Evolutionary conservation across 1,140 invertebrate genomes (phyloP).

Genomic region (Leptinotarsa texana): DNA sequence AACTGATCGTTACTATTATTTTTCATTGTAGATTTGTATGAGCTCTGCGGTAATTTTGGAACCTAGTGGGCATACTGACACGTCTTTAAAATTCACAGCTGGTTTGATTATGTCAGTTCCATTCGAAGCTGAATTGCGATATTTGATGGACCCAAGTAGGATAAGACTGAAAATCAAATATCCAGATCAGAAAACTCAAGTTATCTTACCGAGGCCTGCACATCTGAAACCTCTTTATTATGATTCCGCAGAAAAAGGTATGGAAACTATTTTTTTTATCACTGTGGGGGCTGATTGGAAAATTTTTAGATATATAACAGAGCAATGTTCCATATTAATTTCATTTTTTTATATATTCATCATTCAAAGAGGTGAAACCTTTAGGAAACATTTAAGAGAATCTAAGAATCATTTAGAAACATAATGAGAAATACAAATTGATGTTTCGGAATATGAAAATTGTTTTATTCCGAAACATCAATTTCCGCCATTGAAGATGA

Average conservation of each 20-base stretch:
- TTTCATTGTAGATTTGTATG: slow-evolving; percentile 65
- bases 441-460: too few species aligned
- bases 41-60: slow-evolving; percentile 83
- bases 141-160: slow-evolving; percentile 72
- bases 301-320: too few species aligned
- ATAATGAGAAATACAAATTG: too few species aligned
- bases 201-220: slow-evolving; percentile 74
- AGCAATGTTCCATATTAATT: too few species aligned
- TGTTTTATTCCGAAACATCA: too few species aligned
- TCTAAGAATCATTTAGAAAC: too few species aligned
- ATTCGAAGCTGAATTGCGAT: slow-evolving; percentile 82
- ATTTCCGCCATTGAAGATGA: too few species aligned
- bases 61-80: slow-evolving; percentile 80
- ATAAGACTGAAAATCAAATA: slow-evolving; percentile 86
- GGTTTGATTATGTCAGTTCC: slow-evolving; percentile 85
- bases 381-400: too few species aligned
- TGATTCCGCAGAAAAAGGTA: slow-evolving; percentile 44
- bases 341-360: too few species aligned
- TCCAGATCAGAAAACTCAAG: slow-evolving; percentile 86
- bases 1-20: background rate
- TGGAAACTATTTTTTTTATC: too few species aligned
- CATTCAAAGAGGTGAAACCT: too few species aligned
- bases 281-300: too few species aligned
- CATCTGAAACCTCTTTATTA: slow-evolving; percentile 66
- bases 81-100: slow-evolving; percentile 89